Evolutionary conservation across 2,888 invertebrate species (phyloP), one percentile per base, ranked within the genome.

Genomic region (Dicyrtomina minuta): DNA sequence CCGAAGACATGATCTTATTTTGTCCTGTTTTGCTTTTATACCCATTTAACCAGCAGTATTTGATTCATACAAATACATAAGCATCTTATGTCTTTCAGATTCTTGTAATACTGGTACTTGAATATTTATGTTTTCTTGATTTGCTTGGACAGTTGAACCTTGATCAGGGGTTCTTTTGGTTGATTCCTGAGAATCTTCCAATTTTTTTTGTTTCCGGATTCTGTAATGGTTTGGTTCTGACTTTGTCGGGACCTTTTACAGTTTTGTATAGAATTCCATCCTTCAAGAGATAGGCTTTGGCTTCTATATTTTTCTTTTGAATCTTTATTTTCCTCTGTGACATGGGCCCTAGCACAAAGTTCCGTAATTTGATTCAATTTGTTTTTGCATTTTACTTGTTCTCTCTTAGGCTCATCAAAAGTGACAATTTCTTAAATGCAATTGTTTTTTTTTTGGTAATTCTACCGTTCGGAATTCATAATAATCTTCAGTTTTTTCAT

Each of bases 31-130:
- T 49, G 70, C 72, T 24, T 64, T 68, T 5, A 72, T 66, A 10
- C 74, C 74, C 39, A 71, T 39, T 51, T 76, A 74, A 17, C 74
- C 76, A 33, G 70, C 39, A 59, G 72, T 62, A 13, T 68, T 70
- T 26, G 33, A 13, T 59, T 76, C 73, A 67, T 76, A 74, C 41
- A 73, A 75, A 8, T 67, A 58, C 2, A 41, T 33, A n/a, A 76
- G 22, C 4, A 74, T 62, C 51, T 71, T 60, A 5, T 2, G 8
- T 8, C n/a, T n/a, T 49, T 22, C 22, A 74, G 41, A 12, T n/a
- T n/a, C n/a, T n/a, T n/a, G n/a, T n/a, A n/a, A n/a, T n/a, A n/a
- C n/a, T n/a, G n/a, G n/a, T n/a, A n/a, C n/a, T n/a, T n/a, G n/a
- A n/a, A n/a, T n/a, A n/a, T n/a, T n/a, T n/a, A n/a, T n/a, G n/a